Evolutionary conservation across 1,140 invertebrate species (phyloP), one percentile per base, ranked within the genome.

Genomic region (Aphis craccivora): DNA sequence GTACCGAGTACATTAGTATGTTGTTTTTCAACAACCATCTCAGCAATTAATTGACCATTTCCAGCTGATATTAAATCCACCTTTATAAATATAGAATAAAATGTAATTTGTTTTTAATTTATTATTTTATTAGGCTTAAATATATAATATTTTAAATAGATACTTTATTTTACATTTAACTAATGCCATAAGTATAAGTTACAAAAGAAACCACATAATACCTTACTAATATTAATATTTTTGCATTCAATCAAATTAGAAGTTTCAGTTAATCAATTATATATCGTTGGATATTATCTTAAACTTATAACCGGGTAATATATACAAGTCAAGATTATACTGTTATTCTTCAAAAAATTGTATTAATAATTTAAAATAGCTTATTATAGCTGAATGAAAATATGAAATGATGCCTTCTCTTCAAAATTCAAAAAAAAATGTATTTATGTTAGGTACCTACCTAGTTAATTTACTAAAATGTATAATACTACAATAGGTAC

Each of bases 21-120:
- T 93, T 98, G 97, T 43, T 97, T 95, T 0, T 95, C 96, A 1
- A 99, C 96, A 94, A 96, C 96, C 94, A 99, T 96, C 95, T 98
- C 97, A 48, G 97, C 97, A 51, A 96, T 95, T 94, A 97, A 97
- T 35, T 95, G 95, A 22, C 98, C 98, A 95, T 97, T 95, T 40
- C 96, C 96, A 94, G 96, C 97, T 86, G 96, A 96, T n/a, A 97
- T 94, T 40, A 98, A 95, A 95, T 96, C 96, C 0, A 98, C 95
- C 97, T 98, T 90, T 55, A 5, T 14, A 89, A 89, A 18, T 43
- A 95, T 95, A 94, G 87, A 93, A 93, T 92, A n/a, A 93, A 93
- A 94, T 43, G 20, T 60, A 76, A 88, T 40, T 35, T 9, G 6
- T 60, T 18, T 30, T 51, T 51, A 51, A 14, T 51, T 51, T 51